Evolutionary conservation across 2,113 vertebrate genomes (phyloP), one percentile per base, ranked within the genome.

Genomic region (Plecotus auritus): DNA sequence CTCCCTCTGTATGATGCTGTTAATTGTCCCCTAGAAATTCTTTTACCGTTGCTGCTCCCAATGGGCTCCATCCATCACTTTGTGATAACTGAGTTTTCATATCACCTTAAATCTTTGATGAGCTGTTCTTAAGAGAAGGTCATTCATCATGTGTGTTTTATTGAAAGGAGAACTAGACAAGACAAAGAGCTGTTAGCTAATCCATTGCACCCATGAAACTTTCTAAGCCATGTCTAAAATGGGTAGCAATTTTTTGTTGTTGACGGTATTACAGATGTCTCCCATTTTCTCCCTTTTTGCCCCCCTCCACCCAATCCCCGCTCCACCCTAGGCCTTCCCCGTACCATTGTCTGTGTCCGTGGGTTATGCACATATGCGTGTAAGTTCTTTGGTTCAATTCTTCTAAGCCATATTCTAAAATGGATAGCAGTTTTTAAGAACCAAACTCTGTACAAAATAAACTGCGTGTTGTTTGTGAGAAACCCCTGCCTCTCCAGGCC

Each of bases 21-120:
- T 76, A 67, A 88, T 76, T 69, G 45, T 76, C 18, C 13, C 81
- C 59, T 70, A 23, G 67, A 72, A 92, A 87, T 80, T 77, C 47
- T 93, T 45, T 30, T 16, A 49, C 45, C 2, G 18, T 72, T 42
- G 64, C n/a, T 78, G 5, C 30, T 88, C 6, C 67, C 70, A 17
- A 16, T 81, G 9, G 4, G 86, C 66, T 78, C 22, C 42, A 88
- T 85, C 40, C 40, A 78, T 93, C 81, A 90, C 30, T 88, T 73
- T 69, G 35, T 73, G 61, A 88, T 85, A 14, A 61, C 45, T 81
- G 74, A 32, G 35, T 87, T 78, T 92, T 77, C 51, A 7, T 66
- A 73, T 84, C 59, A 77, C 47, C 72, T 93, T 82, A 90, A 89
- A 81, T 94, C 84, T 95, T 95, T 91, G 67, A 69, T 82, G 80